Base-by-base conservation (phyloP, 2,888 invertebrate species). In the Aromia moschata region DNA sequence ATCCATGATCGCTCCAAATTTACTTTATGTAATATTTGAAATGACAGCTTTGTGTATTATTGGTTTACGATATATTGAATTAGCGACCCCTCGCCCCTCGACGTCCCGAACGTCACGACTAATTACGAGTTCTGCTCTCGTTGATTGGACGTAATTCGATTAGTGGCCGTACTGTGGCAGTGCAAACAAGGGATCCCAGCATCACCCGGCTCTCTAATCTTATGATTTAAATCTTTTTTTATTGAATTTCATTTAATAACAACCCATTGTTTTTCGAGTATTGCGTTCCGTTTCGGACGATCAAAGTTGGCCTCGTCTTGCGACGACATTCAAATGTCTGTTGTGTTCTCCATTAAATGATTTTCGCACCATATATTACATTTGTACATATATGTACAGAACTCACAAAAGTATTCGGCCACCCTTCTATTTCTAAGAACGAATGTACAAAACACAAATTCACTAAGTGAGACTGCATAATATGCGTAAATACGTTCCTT, bases 121-220 rank as follows among this genome's bases (percentile, higher is more conserved):
- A 78, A 79, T 79, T 79, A 79, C 77, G 66, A 72, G 73, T 75
- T 70, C 74, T 75, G 72, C 74, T 73, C 71, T 76, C 72, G 78
- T 74, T 79, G 79, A 79, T 79, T 79, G 79, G 77, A 76, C 71
- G 70, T 79, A 79, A 79, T 77, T 71, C 66, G 73, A 77, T 79
- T 79, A 79, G 79, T 77, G 78, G 78, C 78, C 74, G 74, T 74
- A 72, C 75, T 75, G 75, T 74, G 75, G 77, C 76, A 74, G 72
- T 77, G 74, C 77, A 79, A 79, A 79, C 77, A 79, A 76, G 78
- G 79, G 78, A n/a, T n/a, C n/a, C 77, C 75, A 74, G 73, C 71
- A 68, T 70, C 61, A 66, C 49, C 58, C 62, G 54, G 62, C 68
- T 67, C 67, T 70, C 62, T 70, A 59, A 59, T 64, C 59, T 70